These are phyloP conservation scores for Diarsia brunnea DNA, from an alignment of 2,888 invertebrate species.

Conservation along the genomic window DNA sequence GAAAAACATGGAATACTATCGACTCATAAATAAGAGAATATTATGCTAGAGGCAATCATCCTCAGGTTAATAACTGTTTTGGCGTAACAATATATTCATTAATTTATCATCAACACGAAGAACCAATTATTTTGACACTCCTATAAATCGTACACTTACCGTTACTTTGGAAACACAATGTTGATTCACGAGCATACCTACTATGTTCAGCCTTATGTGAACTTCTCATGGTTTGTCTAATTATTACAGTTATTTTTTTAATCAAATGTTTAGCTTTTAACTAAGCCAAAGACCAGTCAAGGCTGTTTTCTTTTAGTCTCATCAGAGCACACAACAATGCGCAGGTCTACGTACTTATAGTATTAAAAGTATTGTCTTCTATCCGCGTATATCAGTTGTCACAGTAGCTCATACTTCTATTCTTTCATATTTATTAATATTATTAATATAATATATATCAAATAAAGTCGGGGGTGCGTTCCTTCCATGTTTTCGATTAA, in stretches of 20 bases:
- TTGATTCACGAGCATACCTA: constrained; percentile 83
- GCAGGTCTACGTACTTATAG: constrained; percentile 16
- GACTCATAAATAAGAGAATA: constrained; percentile 59
- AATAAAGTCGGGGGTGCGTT: constrained; percentile 2
- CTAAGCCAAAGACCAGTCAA: constrained; percentile 34
- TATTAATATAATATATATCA: background rate
- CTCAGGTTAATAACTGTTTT: constrained; percentile 56
- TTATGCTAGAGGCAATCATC: constrained; percentile 47
- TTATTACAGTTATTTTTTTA: constrained; percentile 40
- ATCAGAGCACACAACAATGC: constrained; percentile 34
- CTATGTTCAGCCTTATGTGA: constrained; percentile 60
- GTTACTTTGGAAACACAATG: constrained; percentile 77
- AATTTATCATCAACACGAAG: constrained; percentile 79
- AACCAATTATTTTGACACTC: constrained; percentile 86
- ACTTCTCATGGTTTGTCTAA: constrained; percentile 51
- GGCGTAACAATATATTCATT: constrained; percentile 69
- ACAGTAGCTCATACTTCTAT: background rate
- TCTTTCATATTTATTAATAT: background rate
- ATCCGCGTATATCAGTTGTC: constrained; percentile 5
- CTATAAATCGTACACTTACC: constrained; percentile 86
- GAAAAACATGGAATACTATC: constrained; percentile 8
- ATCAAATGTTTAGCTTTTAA: constrained; percentile 46
- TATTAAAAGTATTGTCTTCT: constrained; percentile 24
- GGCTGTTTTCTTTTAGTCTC: constrained; percentile 25
- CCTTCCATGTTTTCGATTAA: background rate